Conservation (phyloP, 2,888 invertebrate genomes). For the Ferdinandea cuprea region DNA sequence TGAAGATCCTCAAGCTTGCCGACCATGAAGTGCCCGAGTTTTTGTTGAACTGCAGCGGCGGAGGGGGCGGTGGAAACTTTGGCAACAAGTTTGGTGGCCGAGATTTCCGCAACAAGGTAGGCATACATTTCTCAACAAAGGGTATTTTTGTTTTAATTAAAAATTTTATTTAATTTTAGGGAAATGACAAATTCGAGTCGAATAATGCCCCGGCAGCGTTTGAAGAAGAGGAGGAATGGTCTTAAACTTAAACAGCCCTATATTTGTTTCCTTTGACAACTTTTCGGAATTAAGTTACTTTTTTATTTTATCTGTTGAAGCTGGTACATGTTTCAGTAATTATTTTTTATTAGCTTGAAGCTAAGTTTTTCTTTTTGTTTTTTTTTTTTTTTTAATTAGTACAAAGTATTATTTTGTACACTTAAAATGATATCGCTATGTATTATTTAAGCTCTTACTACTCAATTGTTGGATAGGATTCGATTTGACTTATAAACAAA, state of each 20-base stretch:
- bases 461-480: background rate
- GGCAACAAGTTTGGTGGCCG: constrained; percentile 87
- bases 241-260: constrained; percentile 5
- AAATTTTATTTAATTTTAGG: constrained; percentile 51
- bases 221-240: constrained; percentile 78
- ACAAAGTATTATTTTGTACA: constrained; percentile 40
- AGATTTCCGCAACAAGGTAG: constrained; percentile 84
- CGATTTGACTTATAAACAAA: background rate
- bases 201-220: constrained; percentile 72
- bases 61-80: constrained; percentile 78
- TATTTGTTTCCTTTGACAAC: constrained; percentile 13
- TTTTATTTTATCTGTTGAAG: constrained; percentile 1
- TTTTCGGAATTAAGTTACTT: constrained; percentile 26
- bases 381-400: constrained; percentile 21
- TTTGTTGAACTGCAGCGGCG: constrained; percentile 84
- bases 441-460: constrained; percentile 30
- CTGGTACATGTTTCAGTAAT: constrained; percentile 3
- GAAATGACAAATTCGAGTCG: constrained; percentile 68
- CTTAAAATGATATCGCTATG: background rate
- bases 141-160: background rate
- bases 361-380: constrained; percentile 23
- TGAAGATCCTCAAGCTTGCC: constrained; percentile 90
- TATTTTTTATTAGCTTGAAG: constrained; percentile 39
- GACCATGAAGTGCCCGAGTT: constrained; percentile 92
- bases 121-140: background rate